phyloP scores from a whole-genome alignment of 2,888 invertebrate genomes.

The Troides aeacus region DNA sequence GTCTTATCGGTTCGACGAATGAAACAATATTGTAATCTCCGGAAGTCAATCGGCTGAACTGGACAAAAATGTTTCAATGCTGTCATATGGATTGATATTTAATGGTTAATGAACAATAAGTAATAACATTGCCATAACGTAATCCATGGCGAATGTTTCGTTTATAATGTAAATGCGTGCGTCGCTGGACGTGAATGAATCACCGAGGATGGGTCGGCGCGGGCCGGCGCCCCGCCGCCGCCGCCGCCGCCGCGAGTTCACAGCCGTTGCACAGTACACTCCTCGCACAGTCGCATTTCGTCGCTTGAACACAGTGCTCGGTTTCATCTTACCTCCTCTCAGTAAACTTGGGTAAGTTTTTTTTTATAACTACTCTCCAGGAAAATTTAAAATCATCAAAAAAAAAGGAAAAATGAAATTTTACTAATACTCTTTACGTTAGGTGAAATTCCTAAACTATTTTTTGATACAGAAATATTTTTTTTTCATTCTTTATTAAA shows the following conservation, averaged over 20 bases:
- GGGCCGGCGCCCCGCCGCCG: slow-evolving; percentile 50
- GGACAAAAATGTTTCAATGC: no score
- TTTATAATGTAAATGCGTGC: slow-evolving; percentile 25
- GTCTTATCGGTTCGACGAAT: no score
- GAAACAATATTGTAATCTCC: no score
- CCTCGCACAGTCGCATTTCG: slow-evolving; percentile 55
- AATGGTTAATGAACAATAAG: slow-evolving; percentile 10
- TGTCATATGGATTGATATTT: background rate
- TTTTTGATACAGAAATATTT: no score
- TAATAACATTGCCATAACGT: slow-evolving; percentile 6
- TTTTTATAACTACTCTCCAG: slow-evolving; percentile 32
- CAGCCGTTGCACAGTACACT: slow-evolving; percentile 25
- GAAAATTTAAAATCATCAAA: no score
- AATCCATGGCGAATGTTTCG: slow-evolving; percentile 14
- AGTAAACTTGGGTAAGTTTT: slow-evolving; percentile 59
- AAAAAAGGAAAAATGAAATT: no score
- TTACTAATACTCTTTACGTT: no score
- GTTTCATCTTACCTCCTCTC: slow-evolving; percentile 44
- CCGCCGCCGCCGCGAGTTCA: slow-evolving; percentile 39
- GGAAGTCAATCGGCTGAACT: no score
- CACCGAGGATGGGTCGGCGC: slow-evolving; percentile 43
- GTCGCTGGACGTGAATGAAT: slow-evolving; percentile 46
- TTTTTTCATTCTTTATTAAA: no score
- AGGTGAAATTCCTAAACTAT: no score
- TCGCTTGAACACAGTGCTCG: slow-evolving; percentile 59